Percentiles rank a stretch among this genome's conserved stretches.
phyloP scores from a whole-genome alignment of 2,113 vertebrate genomes.

The Acrocephalus arundinaceus region DNA sequence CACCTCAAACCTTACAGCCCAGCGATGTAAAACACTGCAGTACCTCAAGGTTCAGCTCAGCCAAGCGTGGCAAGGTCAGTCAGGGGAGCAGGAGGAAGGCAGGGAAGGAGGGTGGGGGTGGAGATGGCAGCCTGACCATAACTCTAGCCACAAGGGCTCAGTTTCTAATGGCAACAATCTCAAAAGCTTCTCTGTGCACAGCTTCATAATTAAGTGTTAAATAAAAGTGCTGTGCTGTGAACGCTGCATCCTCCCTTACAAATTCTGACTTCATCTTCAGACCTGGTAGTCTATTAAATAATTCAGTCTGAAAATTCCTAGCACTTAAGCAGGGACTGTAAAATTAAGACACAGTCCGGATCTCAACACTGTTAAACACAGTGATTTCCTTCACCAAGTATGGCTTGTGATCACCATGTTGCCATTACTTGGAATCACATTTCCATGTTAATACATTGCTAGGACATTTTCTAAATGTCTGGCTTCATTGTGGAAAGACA shows the following conservation, averaged over 20 bases:
- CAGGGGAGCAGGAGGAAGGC: constrained; percentile 46
- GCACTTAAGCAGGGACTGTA: constrained; percentile 14
- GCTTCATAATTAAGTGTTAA: constrained; percentile 65
- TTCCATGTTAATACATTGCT: neutral
- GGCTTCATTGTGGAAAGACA: neutral
- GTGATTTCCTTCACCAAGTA: constrained; percentile 8
- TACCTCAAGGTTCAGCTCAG: constrained; percentile 75
- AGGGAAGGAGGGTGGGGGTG: neutral
- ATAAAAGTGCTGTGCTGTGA: constrained; percentile 41
- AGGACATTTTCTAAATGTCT: neutral
- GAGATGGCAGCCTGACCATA: constrained; percentile 68
- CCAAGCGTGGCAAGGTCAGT: constrained; percentile 77
- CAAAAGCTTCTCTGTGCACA: constrained; percentile 65
- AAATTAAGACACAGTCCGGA: constrained; percentile 62
- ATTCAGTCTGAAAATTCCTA: constrained; percentile 40
- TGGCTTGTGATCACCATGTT: constrained; percentile 58
- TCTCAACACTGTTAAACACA: constrained; percentile 45
- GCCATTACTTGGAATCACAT: constrained; percentile 66
- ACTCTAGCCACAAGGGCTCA: constrained; percentile 39
- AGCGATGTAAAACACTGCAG: constrained; percentile 1
- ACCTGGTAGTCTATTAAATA: constrained; percentile 38
- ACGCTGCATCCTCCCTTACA: constrained; percentile 35
- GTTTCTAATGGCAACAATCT: constrained; percentile 84
- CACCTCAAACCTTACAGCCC: constrained; percentile 65
- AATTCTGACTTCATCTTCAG: constrained; percentile 61